Evolutionary conservation across 2,113 vertebrate species (phyloP), one percentile per base, ranked within the genome.

Genomic region (Perccottus glenii): DNA sequence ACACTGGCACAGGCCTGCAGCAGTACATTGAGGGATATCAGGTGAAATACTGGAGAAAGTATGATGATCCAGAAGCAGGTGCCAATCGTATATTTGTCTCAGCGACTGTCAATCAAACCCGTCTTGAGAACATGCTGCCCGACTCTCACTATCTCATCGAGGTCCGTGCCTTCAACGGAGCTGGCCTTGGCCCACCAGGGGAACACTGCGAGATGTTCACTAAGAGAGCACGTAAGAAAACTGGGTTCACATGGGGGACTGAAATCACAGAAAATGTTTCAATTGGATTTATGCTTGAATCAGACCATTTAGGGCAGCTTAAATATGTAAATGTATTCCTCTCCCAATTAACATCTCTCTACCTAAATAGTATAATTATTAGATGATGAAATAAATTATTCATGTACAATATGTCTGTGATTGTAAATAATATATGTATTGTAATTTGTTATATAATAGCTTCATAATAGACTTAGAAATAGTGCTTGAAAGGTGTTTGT

Each of bases 31-130:
- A 97, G 72, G 97, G 96, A 59, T 99, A 98, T 45, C 78, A 99
- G 98, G 94, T 99, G 57, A 95, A 95, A 69, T 99, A 99, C 85
- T 98, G 98, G 97, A 93, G 95, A 38, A 94, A 93, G 75, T 93
- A 92, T 6, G 93, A 95, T 8, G 96, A 98, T 67, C 96, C 95
- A n/a, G 96, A 99, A 82, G 93, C 94, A 8, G 95, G 96, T 49
- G 97, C 97, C 51, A 90, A 96, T 60, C 86, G 95, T 19, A 92
- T 99, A 33, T 94, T 96, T 73, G 94, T 97, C 33, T 81, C 92
- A 64, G 94, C 88, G 63, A 77, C 88, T 8, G 90, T 92, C 11
- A 96, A 96, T 71, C 94, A 96, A 12, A 95, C 94, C 5, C 93
- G 94, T 59, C 75, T 99, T 68, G 96, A 98, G 90, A 97, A 97